Percentiles rank a stretch among this genome's conserved stretches.
These are phyloP conservation scores for Drosophila tani DNA, from an alignment of 1,140 invertebrate genomes.

Conservation along the genomic window DNA sequence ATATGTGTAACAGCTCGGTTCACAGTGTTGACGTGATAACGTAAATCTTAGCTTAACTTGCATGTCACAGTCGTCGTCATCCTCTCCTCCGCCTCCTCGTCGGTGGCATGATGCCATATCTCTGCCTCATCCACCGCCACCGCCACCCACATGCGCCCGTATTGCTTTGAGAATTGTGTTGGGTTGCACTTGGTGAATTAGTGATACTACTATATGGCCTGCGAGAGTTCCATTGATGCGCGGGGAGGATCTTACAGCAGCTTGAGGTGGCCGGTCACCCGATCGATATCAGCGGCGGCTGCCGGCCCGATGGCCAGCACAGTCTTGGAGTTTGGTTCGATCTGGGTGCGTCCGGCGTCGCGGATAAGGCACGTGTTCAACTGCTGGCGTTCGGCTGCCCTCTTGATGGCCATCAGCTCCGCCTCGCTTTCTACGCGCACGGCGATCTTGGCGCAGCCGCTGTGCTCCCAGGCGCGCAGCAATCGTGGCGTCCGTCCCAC, in stretches of 20 bases:
- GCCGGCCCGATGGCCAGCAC: slow-evolving; percentile 96
- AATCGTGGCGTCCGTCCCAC: slow-evolving; percentile 87
- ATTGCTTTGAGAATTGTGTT: slow-evolving; percentile 69
- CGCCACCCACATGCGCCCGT: slow-evolving; percentile 22
- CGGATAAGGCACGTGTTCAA: slow-evolving; percentile 90
- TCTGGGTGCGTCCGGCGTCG: slow-evolving; percentile 96
- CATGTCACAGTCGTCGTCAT: slow-evolving; percentile 57
- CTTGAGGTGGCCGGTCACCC: slow-evolving; percentile 95
- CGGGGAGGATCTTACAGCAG: slow-evolving; percentile 87
- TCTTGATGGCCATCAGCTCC: slow-evolving; percentile 88
- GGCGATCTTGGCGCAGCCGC: slow-evolving; percentile 94
- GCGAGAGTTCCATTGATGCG: slow-evolving; percentile 7
- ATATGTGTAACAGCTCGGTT: slow-evolving; percentile 64
- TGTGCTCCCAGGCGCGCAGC: slow-evolving; percentile 90
- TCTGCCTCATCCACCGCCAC: slow-evolving; percentile 7
- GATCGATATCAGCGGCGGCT: slow-evolving; percentile 89
- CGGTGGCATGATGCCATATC: slow-evolving; percentile 23
- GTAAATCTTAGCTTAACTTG: slow-evolving; percentile 61
- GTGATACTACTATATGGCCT: slow-evolving; percentile 32
- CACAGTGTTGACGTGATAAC: slow-evolving; percentile 59
- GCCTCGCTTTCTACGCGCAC: slow-evolving; percentile 90
- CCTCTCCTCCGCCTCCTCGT: neutral
- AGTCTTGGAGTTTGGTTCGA: slow-evolving; percentile 93
- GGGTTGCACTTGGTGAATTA: slow-evolving; percentile 29
- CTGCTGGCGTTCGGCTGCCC: slow-evolving; percentile 89